phyloP scores from a whole-genome alignment of 2,113 vertebrate species.

The Peromyscus maniculatus region DNA sequence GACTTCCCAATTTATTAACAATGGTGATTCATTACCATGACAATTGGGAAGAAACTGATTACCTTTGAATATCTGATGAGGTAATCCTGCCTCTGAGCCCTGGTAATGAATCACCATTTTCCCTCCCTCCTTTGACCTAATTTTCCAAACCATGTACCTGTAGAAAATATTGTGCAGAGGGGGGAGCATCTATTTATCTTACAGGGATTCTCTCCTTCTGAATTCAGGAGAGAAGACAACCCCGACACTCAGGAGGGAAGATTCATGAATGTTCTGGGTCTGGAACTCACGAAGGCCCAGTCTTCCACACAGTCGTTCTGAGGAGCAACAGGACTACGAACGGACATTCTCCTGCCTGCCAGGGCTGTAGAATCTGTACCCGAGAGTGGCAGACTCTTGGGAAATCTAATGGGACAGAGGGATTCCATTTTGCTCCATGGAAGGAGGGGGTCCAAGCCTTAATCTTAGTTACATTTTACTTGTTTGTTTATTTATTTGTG shows the following conservation, averaged over 20 bases:
- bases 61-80: constrained; percentile 87
- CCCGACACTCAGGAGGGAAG: constrained; percentile 77
- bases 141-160: constrained; percentile 88
- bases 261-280: constrained; percentile 79
- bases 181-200: constrained; percentile 87
- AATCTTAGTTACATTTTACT: not conserved
- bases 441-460: not conserved
- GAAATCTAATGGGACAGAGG: not conserved
- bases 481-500: not conserved
- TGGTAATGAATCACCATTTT: constrained; percentile 86
- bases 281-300: constrained; percentile 41
- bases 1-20: constrained; percentile 86
- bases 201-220: constrained; percentile 82
- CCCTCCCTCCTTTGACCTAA: constrained; percentile 88
- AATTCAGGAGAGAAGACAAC: constrained; percentile 85
- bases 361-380: not conserved
- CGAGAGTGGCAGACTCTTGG: not conserved
- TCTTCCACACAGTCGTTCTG: constrained; percentile 9
- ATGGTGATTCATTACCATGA: constrained; percentile 83
- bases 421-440: not conserved
- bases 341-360: not conserved
- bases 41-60: constrained; percentile 87
- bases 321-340: not conserved
- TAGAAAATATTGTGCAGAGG: constrained; percentile 86
- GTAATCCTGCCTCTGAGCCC: constrained; percentile 84